Percentiles rank a stretch among this genome's conserved stretches.
Conservation (phyloP, 2,888 invertebrate genomes). For the Erebia epiphron region DNA sequence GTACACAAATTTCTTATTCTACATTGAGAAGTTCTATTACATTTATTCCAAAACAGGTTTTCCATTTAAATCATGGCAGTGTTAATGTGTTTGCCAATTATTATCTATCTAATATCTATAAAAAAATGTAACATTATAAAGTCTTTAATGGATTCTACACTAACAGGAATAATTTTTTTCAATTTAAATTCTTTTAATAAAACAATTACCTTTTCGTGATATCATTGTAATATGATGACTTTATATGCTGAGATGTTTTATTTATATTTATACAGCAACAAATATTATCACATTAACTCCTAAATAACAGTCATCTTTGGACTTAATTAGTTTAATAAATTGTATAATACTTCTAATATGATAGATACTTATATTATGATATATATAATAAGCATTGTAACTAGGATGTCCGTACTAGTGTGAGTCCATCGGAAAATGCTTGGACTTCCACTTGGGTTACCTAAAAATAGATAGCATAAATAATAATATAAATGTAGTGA, state of each 20-base stretch:
- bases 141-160: slow-evolving; percentile 33
- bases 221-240: slow-evolving; percentile 58
- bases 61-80: slow-evolving; percentile 74
- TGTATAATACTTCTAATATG: slow-evolving; percentile 46
- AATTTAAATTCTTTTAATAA: slow-evolving; percentile 16
- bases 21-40: slow-evolving; percentile 49
- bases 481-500: slow-evolving; percentile 44
- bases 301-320: slow-evolving; percentile 76
- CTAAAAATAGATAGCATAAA: slow-evolving; percentile 76
- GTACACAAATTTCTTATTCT: slow-evolving; percentile 68
- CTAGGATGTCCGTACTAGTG: slow-evolving; percentile 67
- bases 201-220: slow-evolving; percentile 40
- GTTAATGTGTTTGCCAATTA: slow-evolving; percentile 48
- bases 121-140: slow-evolving; percentile 41
- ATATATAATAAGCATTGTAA: slow-evolving; percentile 59
- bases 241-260: slow-evolving; percentile 47
- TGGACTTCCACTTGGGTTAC: slow-evolving; percentile 81
- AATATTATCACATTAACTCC: slow-evolving; percentile 77
- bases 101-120: slow-evolving; percentile 44
- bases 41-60: slow-evolving; percentile 53
- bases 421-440: slow-evolving; percentile 71
- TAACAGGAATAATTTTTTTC: slow-evolving; percentile 29
- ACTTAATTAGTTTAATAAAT: slow-evolving; percentile 59
- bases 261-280: slow-evolving; percentile 68
- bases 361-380: slow-evolving; percentile 43